phyloP scores from a whole-genome alignment of 2,113 vertebrate genomes.

The Suricata suricatta region DNA sequence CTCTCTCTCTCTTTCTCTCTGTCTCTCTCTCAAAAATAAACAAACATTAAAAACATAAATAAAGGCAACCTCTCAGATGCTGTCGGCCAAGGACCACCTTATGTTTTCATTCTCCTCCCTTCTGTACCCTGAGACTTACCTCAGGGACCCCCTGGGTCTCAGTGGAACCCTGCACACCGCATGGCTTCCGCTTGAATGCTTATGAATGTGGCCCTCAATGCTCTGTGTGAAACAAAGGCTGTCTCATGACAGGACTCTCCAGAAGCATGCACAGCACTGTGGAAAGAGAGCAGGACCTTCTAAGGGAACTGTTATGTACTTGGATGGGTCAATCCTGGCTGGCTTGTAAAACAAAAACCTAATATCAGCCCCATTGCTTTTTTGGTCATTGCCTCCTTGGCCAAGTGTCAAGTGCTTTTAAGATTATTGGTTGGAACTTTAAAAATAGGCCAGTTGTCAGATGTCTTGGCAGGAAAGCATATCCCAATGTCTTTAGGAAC shows the following conservation, averaged over 20 bases:
- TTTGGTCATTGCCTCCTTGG: neutral
- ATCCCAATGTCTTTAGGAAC: slow-evolving; percentile 6
- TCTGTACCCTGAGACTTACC: neutral
- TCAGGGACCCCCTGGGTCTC: fast-evolving
- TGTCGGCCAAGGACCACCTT: neutral
- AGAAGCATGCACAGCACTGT: neutral
- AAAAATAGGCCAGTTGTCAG: slow-evolving; percentile 65
- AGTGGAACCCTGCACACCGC: neutral
- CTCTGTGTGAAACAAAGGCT: neutral
- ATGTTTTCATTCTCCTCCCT: neutral
- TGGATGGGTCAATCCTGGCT: slow-evolving; percentile 11
- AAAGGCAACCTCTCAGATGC: neutral
- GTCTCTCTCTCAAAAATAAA: too few species aligned
- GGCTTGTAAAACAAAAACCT: slow-evolving; percentile 20
- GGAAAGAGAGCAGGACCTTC: neutral
- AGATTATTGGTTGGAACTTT: slow-evolving; percentile 42
- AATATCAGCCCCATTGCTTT: slow-evolving; percentile 3
- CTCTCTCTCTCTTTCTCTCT: neutral
- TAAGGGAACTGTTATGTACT: neutral
- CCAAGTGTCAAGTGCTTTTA: neutral
- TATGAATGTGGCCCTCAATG: neutral
- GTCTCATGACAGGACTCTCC: neutral
- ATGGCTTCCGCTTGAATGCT: neutral
- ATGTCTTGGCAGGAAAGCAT: slow-evolving; percentile 56
- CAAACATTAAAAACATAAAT: too few species aligned